Evolutionary conservation across 2,797 vertebrate species (phyloP), one percentile per base, ranked within the genome.

Genomic region (Megaceryle alcyon): DNA sequence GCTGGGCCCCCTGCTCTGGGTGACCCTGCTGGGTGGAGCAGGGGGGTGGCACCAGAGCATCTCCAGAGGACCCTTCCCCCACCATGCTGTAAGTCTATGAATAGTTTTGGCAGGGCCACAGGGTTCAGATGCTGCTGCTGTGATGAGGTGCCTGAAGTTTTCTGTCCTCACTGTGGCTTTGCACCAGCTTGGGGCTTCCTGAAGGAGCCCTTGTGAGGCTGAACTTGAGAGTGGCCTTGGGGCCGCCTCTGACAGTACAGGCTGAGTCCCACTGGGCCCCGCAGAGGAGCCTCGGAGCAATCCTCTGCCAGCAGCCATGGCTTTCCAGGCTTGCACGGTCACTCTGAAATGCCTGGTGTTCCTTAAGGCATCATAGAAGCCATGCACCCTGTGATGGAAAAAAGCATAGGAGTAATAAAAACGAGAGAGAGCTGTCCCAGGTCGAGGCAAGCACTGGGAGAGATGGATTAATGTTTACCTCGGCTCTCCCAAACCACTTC

Each of bases 391-490:
- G 33, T 0, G 18, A 48, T 0, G 7, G 46, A 35, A 54, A 87
- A 41, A 53, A 71, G 10, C 44, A 22, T 0, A 13, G 53, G 20
- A 33, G 33, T 6, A 28, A 53, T 18, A n/a, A 17, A 25, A 33
- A 8, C 0, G 7, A 2, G 16, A 11, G 20, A 0, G 28, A 4
- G 43, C 35, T 33, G 48, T 12, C 33, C n/a, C 28, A 3, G 0
- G 21, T 22, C 1, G 5, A 1, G n/a, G 33, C 21, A 31, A 37
- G 44, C 20, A 3, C 9, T 22, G 46, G 20, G 20, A 46, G 49
- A 26, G 25, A 26, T 14, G 49, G 25, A 69, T 15, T 1, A 6
- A 0, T 3, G 26, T 44, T 26, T 43, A 10, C 37, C 28, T 51
- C 23, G 0, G 37, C 12, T 9, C 37, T 35, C 60, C 39, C 28